Conservation (phyloP, 2,113 vertebrate species). For the Girardinichthys multiradiatus region DNA sequence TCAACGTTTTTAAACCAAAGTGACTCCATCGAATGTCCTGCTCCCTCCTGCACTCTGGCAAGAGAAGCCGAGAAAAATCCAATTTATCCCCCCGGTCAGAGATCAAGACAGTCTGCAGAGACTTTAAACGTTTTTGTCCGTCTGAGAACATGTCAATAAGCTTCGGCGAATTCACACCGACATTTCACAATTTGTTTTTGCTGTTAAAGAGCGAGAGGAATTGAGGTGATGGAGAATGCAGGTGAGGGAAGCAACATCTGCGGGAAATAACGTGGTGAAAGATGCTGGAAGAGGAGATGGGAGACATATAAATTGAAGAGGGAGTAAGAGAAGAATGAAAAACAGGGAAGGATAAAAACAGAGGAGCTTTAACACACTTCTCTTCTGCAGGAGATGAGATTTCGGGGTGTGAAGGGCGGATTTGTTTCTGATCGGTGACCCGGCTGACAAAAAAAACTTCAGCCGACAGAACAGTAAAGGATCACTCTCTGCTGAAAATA, state of each 20-base stretch:
- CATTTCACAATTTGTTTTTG: constrained; percentile 13
- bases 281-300: too few species aligned
- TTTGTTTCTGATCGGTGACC: constrained; percentile 53
- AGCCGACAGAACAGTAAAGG: constrained; percentile 34
- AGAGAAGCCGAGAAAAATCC: constrained; percentile 35
- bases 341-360: too few species aligned
- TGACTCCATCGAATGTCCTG: constrained; percentile 5
- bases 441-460: constrained; percentile 5
- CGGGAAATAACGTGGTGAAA: too few species aligned
- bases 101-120: constrained; percentile 22
- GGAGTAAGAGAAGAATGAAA: background rate
- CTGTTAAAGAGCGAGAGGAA: background rate
- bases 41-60: constrained; percentile 3
- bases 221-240: background rate
- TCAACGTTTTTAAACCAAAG: constrained; percentile 9
- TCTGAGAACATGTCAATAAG: constrained; percentile 34
- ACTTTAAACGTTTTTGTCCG: constrained; percentile 42
- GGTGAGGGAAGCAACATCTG: too few species aligned
- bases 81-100: constrained; percentile 34
- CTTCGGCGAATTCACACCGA: constrained; percentile 26
- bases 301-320: background rate
- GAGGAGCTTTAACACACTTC: constrained; percentile 38
- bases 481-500: constrained; percentile 40
- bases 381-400: constrained; percentile 49
- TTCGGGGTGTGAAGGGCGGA: constrained; percentile 52